Evolutionary conservation across 2,888 invertebrate species (phyloP), one percentile per base, ranked within the genome.

Genomic region (Ophonus ardosiacus): DNA sequence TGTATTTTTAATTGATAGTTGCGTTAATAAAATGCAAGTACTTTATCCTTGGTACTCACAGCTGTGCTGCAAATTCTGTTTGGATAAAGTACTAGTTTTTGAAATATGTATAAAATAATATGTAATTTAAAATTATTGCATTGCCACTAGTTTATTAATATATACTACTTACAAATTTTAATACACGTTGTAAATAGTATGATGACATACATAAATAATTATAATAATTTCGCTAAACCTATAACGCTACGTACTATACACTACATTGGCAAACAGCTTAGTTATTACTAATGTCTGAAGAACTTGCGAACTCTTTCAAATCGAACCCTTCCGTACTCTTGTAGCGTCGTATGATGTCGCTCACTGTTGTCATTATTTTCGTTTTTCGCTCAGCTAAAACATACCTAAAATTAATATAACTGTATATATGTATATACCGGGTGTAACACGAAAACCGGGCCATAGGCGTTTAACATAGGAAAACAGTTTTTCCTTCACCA

Each of bases 321-420:
- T 74, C 43, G 18, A 74, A 74, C 43, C 71, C 71, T 43, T 74
- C 71, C 4, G n/a, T 74, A 15, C 71, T 74, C 18, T 74, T 74
- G 17, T 74, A 74, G n/a, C 43, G 40, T 21, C 43, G 15, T 43
- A 74, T 74, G 15, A 74, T 74, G 18, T 74, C 71, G 15, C 71
- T 74, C 7, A 74, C 71, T 10, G 71, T 74, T 17, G 71, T 74
- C 15, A 74, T 0, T 5, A 74, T 43, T 15, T 74, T 74, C 43
- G 71, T 43, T 43, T 74, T 68, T 38, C 68, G 31, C 8, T 38
- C 10, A 13, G 43, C 43, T 51, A 10, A 8, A 51, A 51, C 5
- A 31, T 31, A 51, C 43, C 6, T 13, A 51, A 51, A 51, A 51
- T 51, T 51, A 51, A 13, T 31, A 5, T 0, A 31, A 51, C 1